Conservation (phyloP, 2,888 invertebrate species). For the Hydrotaea diabolus region DNA sequence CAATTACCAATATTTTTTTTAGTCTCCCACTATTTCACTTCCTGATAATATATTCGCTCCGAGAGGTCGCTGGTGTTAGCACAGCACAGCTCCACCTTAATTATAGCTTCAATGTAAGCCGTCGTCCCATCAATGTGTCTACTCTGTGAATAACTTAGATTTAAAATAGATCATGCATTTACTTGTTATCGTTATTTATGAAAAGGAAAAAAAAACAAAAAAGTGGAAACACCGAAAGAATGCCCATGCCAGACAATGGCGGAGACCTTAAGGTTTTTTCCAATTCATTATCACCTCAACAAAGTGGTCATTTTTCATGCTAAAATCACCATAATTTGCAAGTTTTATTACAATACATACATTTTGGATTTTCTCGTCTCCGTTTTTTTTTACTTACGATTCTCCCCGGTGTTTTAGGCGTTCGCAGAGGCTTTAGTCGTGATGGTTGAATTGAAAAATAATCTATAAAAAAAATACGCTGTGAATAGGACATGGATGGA, state of each 20-base stretch:
- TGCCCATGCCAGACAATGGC: not conserved
- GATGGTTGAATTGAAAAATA: conserved; percentile 65
- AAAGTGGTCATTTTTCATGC: conserved; percentile 51
- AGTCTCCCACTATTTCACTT: too few relatives aligned
- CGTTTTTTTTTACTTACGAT: too few relatives aligned
- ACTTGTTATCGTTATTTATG: conserved; percentile 16
- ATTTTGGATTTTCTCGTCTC: conserved; percentile 5
- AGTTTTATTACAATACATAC: conserved; percentile 56
- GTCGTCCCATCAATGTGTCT: not conserved
- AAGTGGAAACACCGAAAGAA: not conserved
- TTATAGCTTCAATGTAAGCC: not conserved
- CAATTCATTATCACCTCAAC: conserved; percentile 67
- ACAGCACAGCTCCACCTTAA: not conserved
- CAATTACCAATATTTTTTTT: too few relatives aligned
- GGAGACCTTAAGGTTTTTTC: conserved; percentile 53
- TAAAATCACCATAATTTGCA: conserved; percentile 67
- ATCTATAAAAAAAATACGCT: conserved; percentile 46
- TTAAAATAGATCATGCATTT: conserved; percentile 18
- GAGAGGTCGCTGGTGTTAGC: too few relatives aligned
- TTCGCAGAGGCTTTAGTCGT: conserved; percentile 43
- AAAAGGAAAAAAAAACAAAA: not conserved
- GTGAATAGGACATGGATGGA: conserved; percentile 10
- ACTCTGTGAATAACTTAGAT: not conserved
- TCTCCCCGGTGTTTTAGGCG: not conserved
- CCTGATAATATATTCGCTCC: not conserved